These are phyloP conservation scores for Lepidocolaptes lacrymiger DNA, from an alignment of 2,797 vertebrate species.

Conservation along the genomic window DNA sequence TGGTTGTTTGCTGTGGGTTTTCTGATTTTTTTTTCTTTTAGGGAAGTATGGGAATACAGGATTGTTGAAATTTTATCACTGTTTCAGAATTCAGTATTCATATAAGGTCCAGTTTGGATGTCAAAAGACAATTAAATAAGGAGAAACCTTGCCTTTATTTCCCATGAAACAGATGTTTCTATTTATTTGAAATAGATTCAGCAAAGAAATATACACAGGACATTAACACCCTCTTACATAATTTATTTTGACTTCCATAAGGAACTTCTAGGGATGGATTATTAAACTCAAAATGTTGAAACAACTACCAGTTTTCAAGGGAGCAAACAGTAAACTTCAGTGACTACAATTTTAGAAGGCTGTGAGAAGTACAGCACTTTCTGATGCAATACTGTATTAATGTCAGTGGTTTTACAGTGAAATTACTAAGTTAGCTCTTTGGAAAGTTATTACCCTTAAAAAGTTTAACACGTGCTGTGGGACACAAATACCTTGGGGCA, in stretches of 20 bases:
- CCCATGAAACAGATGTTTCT: neutral
- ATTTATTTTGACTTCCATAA: neutral
- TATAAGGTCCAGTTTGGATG: neutral
- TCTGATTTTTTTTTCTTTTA: neutral
- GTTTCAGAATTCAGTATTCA: neutral
- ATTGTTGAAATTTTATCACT: neutral
- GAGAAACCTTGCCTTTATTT: neutral
- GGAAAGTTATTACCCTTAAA: neutral
- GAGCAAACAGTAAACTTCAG: slow-evolving; percentile 1
- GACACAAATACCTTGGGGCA: slow-evolving; percentile 2
- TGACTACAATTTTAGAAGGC: neutral
- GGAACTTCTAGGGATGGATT: neutral
- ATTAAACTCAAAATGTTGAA: neutral
- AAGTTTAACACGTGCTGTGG: neutral
- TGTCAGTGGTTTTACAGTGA: neutral
- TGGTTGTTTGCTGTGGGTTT: neutral
- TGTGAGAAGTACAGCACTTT: neutral
- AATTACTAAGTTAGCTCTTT: neutral
- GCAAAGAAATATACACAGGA: neutral
- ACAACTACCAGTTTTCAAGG: neutral
- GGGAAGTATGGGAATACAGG: neutral
- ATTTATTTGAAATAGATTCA: neutral
- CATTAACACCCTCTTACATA: neutral
- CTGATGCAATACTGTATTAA: neutral
- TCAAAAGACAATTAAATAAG: neutral